Evolutionary conservation across 1,140 invertebrate genomes (phyloP).

Genomic region (Drosophila prosaltans): DNA sequence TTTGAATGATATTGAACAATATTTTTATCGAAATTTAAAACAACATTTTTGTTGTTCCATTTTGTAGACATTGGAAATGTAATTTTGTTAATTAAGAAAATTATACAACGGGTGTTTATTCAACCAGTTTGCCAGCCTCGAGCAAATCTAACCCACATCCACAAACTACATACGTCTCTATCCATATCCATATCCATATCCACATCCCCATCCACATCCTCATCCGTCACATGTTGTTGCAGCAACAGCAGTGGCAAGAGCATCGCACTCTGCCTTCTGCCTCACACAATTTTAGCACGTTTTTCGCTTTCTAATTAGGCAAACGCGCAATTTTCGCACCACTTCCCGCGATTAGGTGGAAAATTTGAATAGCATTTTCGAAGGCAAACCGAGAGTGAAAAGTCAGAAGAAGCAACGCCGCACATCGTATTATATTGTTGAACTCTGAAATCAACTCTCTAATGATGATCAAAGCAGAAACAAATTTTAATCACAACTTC

Average conservation of each 20-base stretch:
- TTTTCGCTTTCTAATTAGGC: constrained; percentile 10
- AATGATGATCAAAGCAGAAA: constrained; percentile 17
- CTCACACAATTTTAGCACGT: constrained; percentile 7
- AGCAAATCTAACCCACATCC: background rate
- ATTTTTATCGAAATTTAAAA: background rate
- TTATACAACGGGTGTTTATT: background rate
- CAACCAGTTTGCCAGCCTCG: constrained; percentile 2
- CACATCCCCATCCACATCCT: constrained; percentile 8
- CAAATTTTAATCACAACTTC: constrained; percentile 60
- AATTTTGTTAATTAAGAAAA: constrained; percentile 11
- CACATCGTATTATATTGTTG: no score
- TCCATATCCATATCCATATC: constrained; percentile 1
- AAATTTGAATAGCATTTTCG: constrained; percentile 3
- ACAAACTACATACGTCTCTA: no score
- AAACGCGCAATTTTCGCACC: constrained; percentile 7
- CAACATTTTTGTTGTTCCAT: background rate
- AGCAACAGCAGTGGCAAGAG: background rate
- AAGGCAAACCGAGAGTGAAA: constrained; percentile 6
- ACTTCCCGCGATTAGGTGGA: constrained; percentile 6
- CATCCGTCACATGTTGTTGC: constrained; percentile 3
- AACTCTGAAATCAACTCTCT: constrained; percentile 1
- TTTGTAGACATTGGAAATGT: background rate
- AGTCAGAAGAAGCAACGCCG: background rate
- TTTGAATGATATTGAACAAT: background rate
- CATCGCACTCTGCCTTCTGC: background rate